phyloP scores from a whole-genome alignment of 2,888 invertebrate species.

The Cyclophora albipunctata region DNA sequence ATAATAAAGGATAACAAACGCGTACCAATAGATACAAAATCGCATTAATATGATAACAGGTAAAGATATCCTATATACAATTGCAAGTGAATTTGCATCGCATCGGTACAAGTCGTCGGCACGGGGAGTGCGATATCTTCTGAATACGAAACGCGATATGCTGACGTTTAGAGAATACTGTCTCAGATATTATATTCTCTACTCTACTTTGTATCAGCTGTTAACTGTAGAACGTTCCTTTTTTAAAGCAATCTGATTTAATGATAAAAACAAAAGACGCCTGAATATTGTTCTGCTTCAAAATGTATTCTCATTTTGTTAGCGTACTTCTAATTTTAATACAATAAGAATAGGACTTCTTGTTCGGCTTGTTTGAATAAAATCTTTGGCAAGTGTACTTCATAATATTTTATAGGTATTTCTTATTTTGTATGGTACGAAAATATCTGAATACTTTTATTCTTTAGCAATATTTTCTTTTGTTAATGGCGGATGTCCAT shows the following conservation, averaged over 20 bases:
- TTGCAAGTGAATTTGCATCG: constrained; percentile 60
- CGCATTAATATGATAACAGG: constrained; percentile 31
- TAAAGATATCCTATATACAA: constrained; percentile 40
- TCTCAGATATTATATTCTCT: constrained; percentile 34
- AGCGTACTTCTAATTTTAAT: no score
- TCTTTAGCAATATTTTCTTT: constrained; percentile 2
- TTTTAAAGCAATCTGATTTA: no score
- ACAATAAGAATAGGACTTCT: no score
- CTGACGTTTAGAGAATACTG: constrained; percentile 29
- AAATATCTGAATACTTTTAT: background rate
- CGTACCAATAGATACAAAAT: constrained; percentile 3
- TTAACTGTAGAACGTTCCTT: no score
- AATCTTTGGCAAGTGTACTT: no score
- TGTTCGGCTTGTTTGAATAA: background rate
- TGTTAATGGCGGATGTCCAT: constrained; percentile 13
- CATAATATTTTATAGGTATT: background rate
- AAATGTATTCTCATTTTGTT: no score
- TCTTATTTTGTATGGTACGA: background rate
- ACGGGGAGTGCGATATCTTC: constrained; percentile 35
- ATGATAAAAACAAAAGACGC: no score
- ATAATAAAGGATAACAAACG: no score
- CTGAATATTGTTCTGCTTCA: no score
- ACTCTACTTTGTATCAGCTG: constrained; percentile 4
- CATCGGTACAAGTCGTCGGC: constrained; percentile 48
- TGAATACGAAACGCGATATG: constrained; percentile 50